Base-by-base conservation (phyloP, 2,113 vertebrate species). In the Chiloscyllium plagiosum region DNA sequence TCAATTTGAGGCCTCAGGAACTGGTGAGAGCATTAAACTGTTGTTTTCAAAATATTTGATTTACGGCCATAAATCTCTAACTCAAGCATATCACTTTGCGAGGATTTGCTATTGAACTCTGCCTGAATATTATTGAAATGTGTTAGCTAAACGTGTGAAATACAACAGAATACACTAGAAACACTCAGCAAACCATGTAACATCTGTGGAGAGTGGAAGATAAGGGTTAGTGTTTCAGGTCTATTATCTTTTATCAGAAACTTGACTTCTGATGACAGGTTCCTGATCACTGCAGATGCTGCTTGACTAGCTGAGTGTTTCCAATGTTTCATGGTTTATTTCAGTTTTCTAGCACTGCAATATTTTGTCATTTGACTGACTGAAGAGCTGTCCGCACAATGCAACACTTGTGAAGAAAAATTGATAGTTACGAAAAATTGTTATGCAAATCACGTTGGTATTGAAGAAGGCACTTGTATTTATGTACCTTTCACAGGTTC, bases 1-100 rank as follows among this genome's bases (percentile, higher is more conserved):
- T 99, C 97, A 99, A 99, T 97, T 98, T 99, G 22, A 97, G 99
- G 47, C 99, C 99, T 0, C 98, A 98, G 96, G 99, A 99, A 94
- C 98, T 99, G 98, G 99, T 99, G 96, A 98, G 98, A 96, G 94
- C 17, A 26, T 52, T 95, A 52, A 95, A 89, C 8, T 56, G 10
- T 69, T 70, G 24, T 72, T 70, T 61, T 22, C 29, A n/a, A 50
- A 69, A 42, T 70, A 47, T n/a, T 68, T 20, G 66, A 70, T 47
- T 61, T n/a, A 33, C 33, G 65, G 89, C 22, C 6, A 66, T 7
- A 92, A 66, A 92, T 37, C 4, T 52, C 50, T 5, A 72, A 47
- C 7, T 13, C 68, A 50, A 29, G 93, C 8, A 10, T 72, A 95
- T 72, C 69, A 52, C 68, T 50, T 50, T 47, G 10, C 12, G 8